Conservation (phyloP, 1,140 invertebrate genomes). For the Nixonia krombeini region DNA sequence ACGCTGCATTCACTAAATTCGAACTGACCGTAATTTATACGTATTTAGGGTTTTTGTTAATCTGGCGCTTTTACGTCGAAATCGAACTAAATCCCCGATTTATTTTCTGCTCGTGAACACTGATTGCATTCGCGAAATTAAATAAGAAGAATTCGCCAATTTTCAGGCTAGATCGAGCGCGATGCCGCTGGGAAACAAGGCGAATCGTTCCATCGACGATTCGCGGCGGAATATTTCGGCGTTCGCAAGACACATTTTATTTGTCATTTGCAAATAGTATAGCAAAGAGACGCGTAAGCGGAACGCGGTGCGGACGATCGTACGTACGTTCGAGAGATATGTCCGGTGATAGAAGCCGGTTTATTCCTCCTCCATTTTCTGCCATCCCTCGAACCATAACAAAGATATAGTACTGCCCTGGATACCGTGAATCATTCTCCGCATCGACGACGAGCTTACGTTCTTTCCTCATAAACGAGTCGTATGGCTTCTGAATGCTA, state of each 20-base stretch:
- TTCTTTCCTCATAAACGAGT: conserved; percentile 27
- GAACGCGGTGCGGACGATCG: neutral
- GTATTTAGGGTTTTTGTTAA: too few species aligned
- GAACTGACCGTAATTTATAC: too few species aligned
- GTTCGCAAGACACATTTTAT: conserved; percentile 4
- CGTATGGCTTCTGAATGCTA: conserved; percentile 46
- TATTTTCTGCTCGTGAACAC: too few species aligned
- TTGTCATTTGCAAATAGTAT: conserved; percentile 14
- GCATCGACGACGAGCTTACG: conserved; percentile 22
- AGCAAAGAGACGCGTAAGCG: conserved; percentile 2
- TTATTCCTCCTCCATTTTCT: conserved; percentile 24
- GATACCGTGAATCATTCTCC: conserved; percentile 25
- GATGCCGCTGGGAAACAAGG: too few species aligned
- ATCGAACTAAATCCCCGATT: too few species aligned
- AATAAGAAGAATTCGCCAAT: too few species aligned
- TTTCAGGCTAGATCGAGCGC: too few species aligned
- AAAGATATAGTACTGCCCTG: conserved; percentile 31
- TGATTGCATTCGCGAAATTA: too few species aligned
- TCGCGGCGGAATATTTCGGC: neutral
- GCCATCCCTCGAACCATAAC: conserved; percentile 23
- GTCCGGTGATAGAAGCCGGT: conserved; percentile 17
- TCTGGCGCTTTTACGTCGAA: too few species aligned
- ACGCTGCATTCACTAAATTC: too few species aligned
- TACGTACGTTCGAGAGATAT: conserved; percentile 17
- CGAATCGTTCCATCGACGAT: too few species aligned